Percentiles rank a stretch among this genome's conserved stretches.
These are phyloP conservation scores for Cephus spinipes DNA, from an alignment of 2,888 invertebrate genomes.

Conservation along the genomic window DNA sequence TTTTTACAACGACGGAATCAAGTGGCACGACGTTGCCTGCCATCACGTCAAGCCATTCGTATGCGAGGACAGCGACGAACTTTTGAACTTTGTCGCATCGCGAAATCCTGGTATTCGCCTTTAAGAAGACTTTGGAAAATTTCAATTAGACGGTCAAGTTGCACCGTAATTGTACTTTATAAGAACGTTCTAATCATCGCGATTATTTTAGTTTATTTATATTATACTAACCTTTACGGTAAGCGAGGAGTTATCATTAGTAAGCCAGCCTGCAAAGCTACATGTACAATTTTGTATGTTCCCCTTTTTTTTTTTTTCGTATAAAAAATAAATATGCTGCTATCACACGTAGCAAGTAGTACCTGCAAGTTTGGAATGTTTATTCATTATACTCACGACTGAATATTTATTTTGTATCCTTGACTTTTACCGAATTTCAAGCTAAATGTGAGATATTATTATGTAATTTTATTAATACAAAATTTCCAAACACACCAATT, in stretches of 20 bases:
- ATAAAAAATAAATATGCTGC: conserved; percentile 6
- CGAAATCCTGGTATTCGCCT: conserved; percentile 88
- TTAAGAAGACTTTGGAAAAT: conserved; percentile 63
- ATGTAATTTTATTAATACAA: neutral
- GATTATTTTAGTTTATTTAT: conserved; percentile 30
- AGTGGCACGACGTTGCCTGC: conserved; percentile 92
- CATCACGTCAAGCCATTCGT: conserved; percentile 91
- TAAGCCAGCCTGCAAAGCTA: neutral
- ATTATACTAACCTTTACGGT: conserved; percentile 25
- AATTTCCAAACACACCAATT: neutral
- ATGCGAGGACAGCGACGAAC: conserved; percentile 91
- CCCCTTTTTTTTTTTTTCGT: conserved; percentile 1
- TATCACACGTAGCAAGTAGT: neutral
- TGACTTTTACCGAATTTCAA: neutral
- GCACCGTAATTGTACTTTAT: neutral
- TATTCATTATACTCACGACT: neutral
- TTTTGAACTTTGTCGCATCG: conserved; percentile 89
- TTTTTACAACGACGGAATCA: conserved; percentile 91
- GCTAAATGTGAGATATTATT: neutral
- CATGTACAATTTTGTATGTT: conserved; percentile 13
- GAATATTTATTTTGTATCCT: neutral
- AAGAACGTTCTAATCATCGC: neutral
- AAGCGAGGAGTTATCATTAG: conserved; percentile 1
- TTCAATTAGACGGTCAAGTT: neutral
- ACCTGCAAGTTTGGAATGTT: neutral